Base-by-base conservation (phyloP, 2,888 invertebrate species). In the Tortrix viridana region DNA sequence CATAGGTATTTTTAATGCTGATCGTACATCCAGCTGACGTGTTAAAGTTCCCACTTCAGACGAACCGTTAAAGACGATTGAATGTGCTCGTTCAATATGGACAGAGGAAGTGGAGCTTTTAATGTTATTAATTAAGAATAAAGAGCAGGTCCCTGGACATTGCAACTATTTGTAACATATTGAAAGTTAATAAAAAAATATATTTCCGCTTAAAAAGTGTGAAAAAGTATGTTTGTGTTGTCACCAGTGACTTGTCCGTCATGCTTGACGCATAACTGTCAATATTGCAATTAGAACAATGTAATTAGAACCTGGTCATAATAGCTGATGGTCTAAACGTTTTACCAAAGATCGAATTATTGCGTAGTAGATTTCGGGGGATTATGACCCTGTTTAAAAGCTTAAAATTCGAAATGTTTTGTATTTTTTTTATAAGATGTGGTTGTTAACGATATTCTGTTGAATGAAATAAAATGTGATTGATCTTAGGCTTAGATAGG, bases 271-370 rank as follows among this genome's bases (percentile, higher is more conserved):
- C 12, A 12, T 46, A 41, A 18, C 14, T 37, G 44, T 56, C 37
- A 19, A 57, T 56, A 58, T 43, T 18, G 47, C 38, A 41, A 47
- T 53, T 37, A 56, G 18, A 44, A 43, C 55, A 48, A 47, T 60
- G 18, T 61, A 46, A 41, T 52, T 38, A 19, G 32, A 80, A 82
- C 79, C 62, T 46, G 56, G 23, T 56, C 56, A 52, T 76, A 79
- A 83, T 80, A 75, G 80, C 83, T 85, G 76, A 82, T 84, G 82
- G 82, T 87, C 87, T 86, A 86, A 83, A 87, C 83, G 84, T 86
- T 85, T 59, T 88, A 90, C 91, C 90, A 91, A 91, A 90, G 90
- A 90, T 85, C 86, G 84, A 84, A 83, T 82, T 84, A 77, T 47
- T 53, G 43, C 58, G 46, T 82, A 83, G 81, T 76, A 77, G n/a